Evolutionary conservation across 2,797 vertebrate species (phyloP).

Genomic region (Eulemur albifrons): DNA sequence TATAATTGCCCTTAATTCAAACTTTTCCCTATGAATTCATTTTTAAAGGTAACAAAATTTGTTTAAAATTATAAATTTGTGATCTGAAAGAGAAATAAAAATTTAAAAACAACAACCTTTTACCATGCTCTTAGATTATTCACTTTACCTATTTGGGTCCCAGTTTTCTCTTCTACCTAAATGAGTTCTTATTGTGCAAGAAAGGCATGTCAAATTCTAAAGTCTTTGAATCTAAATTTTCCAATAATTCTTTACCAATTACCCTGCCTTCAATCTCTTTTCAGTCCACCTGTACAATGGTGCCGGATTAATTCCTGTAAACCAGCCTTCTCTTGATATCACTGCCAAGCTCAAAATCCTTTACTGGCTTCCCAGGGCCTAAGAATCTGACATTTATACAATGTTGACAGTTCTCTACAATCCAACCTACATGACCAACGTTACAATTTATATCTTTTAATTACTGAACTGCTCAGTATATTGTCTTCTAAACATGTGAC

Average conservation of each 20-base stretch:
- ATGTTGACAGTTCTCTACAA: neutral
- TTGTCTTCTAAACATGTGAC: neutral
- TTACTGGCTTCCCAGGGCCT: neutral
- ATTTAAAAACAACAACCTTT: slow-evolving; percentile 5
- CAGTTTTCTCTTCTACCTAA: neutral
- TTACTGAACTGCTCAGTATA: neutral
- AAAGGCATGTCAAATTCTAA: neutral
- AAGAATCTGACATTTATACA: neutral
- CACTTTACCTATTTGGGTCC: neutral
- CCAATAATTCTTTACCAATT: neutral
- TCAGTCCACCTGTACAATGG: neutral
- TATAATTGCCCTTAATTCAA: neutral
- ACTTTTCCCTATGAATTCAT: neutral
- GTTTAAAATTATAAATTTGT: neutral
- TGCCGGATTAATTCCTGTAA: neutral
- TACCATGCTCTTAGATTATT: neutral
- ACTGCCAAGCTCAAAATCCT: neutral
- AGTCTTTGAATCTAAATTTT: neutral
- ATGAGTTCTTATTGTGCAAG: neutral
- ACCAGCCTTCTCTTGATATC: neutral
- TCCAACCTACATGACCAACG: neutral
- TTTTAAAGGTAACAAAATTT: neutral
- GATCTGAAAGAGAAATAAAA: neutral
- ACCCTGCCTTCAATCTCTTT: neutral
- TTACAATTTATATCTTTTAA: neutral